A percentile compares a stretch with the other conserved stretches of the same genome.
Conservation (phyloP, 2,113 vertebrate species). For the Pelmatolapia mariae region DNA sequence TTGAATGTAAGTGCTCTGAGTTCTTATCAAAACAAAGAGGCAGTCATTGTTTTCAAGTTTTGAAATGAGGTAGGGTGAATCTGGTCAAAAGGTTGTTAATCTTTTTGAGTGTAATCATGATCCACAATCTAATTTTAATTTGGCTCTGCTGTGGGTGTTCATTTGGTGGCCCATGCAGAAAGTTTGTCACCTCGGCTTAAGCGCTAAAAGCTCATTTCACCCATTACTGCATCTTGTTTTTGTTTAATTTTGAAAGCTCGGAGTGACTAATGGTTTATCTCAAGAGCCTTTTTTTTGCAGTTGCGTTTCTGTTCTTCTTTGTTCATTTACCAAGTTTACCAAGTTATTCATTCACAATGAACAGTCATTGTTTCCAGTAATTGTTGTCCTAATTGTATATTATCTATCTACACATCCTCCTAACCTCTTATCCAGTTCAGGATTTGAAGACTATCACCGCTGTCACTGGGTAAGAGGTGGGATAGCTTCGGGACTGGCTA, state of each 20-base stretch:
- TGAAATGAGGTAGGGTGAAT: background rate
- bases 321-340: background rate
- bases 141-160: background rate
- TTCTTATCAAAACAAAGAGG: background rate
- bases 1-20: background rate
- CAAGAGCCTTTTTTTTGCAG: background rate
- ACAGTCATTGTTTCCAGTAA: background rate
- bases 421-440: background rate
- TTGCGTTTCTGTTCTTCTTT: background rate
- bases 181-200: background rate
- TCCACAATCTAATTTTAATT: background rate
- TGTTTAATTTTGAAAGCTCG: background rate
- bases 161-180: background rate
- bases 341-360: background rate
- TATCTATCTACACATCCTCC: background rate
- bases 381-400: background rate
- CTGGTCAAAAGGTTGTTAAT: background rate
- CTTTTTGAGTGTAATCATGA: background rate
- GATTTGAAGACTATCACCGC: background rate
- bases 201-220: background rate
- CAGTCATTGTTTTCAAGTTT: background rate
- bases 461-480: background rate
- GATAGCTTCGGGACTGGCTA: background rate
- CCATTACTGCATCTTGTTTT: background rate
- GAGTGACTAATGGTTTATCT: background rate